These are phyloP conservation scores for Shargacucullia verbasci DNA, from an alignment of 2,888 invertebrate species.

Conservation along the genomic window DNA sequence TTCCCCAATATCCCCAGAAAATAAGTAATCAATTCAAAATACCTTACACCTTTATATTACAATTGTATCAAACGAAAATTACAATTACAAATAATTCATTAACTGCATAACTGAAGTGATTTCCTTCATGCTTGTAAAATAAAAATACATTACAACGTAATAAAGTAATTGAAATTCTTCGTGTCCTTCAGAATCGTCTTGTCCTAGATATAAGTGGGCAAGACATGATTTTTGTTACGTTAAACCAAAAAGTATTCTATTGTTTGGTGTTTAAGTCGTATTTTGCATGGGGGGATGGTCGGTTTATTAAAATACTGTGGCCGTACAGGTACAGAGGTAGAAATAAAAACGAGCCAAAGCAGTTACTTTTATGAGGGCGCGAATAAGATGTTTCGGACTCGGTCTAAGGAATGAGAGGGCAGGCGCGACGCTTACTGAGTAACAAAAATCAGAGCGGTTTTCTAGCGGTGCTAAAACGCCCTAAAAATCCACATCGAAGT, in stretches of 20 bases:
- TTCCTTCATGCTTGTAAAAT: constrained; percentile 59
- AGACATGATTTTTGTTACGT: constrained; percentile 75
- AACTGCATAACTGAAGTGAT: constrained; percentile 60
- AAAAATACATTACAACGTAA: constrained; percentile 77
- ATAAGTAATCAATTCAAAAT: not conserved
- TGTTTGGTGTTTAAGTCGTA: constrained; percentile 54
- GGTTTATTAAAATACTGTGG: constrained; percentile 89
- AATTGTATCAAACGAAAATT: constrained; percentile 29
- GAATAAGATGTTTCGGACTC: constrained; percentile 89
- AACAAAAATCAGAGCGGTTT: constrained; percentile 17
- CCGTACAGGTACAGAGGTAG: constrained; percentile 87
- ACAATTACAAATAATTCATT: constrained; percentile 51
- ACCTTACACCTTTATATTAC: not conserved
- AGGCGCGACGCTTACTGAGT: constrained; percentile 61
- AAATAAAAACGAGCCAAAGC: constrained; percentile 88
- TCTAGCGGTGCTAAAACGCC: constrained; percentile 28
- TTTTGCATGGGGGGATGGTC: constrained; percentile 58
- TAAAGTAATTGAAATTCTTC: constrained; percentile 88
- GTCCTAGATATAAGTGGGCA: constrained; percentile 87
- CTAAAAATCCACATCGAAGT: too few species aligned
- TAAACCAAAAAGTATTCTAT: constrained; percentile 61
- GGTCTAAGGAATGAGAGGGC: constrained; percentile 83
- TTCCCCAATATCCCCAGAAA: too few species aligned
- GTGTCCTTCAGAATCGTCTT: constrained; percentile 84
- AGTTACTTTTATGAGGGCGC: constrained; percentile 90